Evolutionary conservation across 1,140 invertebrate genomes (phyloP).

Genomic region (Drosophila bifasciata): DNA sequence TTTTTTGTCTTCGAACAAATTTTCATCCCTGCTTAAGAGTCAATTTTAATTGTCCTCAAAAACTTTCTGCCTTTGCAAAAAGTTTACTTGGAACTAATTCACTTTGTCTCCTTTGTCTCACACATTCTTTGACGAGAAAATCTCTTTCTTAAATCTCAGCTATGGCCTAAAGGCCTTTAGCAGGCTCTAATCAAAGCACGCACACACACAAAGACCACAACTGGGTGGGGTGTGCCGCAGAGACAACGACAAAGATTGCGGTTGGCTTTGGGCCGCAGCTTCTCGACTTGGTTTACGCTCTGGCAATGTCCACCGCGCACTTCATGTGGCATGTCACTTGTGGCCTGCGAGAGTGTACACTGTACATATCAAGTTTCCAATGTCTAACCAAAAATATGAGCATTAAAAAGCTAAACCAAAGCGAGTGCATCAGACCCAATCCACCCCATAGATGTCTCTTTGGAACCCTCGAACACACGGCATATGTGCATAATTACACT

Average conservation of each 20-base stretch:
- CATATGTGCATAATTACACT: constrained; percentile 74
- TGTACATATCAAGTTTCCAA: constrained; percentile 60
- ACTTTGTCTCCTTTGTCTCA: no score
- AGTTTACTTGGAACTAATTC: no score
- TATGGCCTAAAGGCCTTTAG: no score
- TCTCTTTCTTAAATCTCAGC: no score
- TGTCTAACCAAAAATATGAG: constrained; percentile 70
- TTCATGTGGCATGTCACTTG: constrained; percentile 43
- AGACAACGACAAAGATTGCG: constrained; percentile 10
- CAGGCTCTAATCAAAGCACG: no score
- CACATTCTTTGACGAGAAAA: no score
- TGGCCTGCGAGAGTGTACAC: constrained; percentile 16
- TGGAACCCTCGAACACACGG: constrained; percentile 3
- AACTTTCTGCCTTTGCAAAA: no score
- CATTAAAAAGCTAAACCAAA: constrained; percentile 21
- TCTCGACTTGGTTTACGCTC: constrained; percentile 6
- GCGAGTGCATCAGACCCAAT: constrained; percentile 6
- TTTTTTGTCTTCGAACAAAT: no score
- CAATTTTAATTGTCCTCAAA: no score
- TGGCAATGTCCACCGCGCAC: constrained; percentile 24
- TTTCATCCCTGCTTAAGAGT: no score
- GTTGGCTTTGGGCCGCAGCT: constrained; percentile 3
- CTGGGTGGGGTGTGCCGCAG: no score
- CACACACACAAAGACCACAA: no score
- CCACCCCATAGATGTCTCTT: not conserved